Base-by-base conservation (phyloP, 2,113 vertebrate species). In the Phainopepla nitens region DNA sequence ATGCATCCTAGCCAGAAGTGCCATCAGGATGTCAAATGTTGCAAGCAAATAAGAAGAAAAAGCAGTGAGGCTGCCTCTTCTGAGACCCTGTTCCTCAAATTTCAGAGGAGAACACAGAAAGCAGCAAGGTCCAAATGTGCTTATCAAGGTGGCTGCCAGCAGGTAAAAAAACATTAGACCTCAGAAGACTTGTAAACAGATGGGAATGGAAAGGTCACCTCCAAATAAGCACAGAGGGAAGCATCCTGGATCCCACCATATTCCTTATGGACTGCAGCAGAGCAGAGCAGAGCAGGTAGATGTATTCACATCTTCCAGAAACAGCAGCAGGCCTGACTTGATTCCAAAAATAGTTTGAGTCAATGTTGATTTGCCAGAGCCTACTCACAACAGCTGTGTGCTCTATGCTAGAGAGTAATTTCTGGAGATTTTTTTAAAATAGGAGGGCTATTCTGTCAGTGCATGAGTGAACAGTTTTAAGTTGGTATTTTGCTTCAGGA, bases 341-440 rank as follows among this genome's bases (percentile, higher is more conserved):
- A 72, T 94, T 96, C 91, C 94, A 97, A 95, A 95, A 94, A 87
- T 82, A 94, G 84, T 81, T 60, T 80, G 92, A 93, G 92, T 88
- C 90, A 91, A 27, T 93, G 94, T 88, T 95, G 87, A 91, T 97
- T 89, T 95, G 87, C 90, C 94, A 94, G 82, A 93, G 70, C 92
- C 85, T 93, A 87, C 92, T 93, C 92, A 93, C 47, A 94, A 89
- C 92, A 96, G 95, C 87, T 94, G 90, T 87, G 88, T 91, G 85
- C 84, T 91, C 78, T 71, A 0, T 73, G 71, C 69, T 62, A 94
- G 53, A 82, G 56, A 91, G 73, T 70, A 82, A 62, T 90, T 91
- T 87, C 78, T 90, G 78, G 57, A 93, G 51, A 39, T 49, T 81
- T 90, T 87, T 69, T n/a, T 79, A 14, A 41, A 90, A 81, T 36